Base-by-base conservation (phyloP, 2,888 invertebrate species). In the Poecilobothrus nobilitatus region DNA sequence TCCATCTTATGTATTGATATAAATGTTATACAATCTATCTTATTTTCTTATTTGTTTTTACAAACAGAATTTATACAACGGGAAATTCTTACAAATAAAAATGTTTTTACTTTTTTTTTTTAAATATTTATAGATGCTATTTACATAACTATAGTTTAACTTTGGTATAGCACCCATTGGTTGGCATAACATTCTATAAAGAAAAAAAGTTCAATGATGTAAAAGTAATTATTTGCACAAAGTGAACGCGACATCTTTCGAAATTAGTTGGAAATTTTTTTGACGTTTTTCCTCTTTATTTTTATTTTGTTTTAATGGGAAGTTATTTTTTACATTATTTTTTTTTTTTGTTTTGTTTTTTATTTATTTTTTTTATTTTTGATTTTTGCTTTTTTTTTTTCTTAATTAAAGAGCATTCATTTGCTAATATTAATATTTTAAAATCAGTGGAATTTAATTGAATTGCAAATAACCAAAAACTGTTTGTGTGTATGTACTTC, bases 221-320 rank as follows among this genome's bases (percentile, higher is more conserved):
- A 53, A 53, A 53, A 53, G 53, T 53, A 53, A 53, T 53, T 53
- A 53, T 53, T 53, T 53, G 53, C 53, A 37, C 37, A 37, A 53
- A 53, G 6, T 12, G 6, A 18, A 12, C 53, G 53, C 53, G 53
- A 12, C 53, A 53, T 53, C 15, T 53, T 53, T 53, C n/a, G 15
- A 53, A 53, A 53, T 53, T 53, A 12, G 6, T 15, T 53, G 9
- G 15, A 53, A 53, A 53, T 53, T 53, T 53, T 53, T 53, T 53
- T 53, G 53, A 53, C 53, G 15, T 53, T 53, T 53, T 53, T 53
- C 18, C 3, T 37, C 1, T 37, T 8, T 37, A 15, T 53, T 53
- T 9, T 53, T 18, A 15, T 53, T 53, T 18, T 8, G 1, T 18
- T 53, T 53, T 53, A 53, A 53, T 53, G 53, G 18, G 53, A 53